Evolutionary conservation across 2,113 vertebrate species (phyloP).

Genomic region (Tretioscincus oriximinensis): DNA sequence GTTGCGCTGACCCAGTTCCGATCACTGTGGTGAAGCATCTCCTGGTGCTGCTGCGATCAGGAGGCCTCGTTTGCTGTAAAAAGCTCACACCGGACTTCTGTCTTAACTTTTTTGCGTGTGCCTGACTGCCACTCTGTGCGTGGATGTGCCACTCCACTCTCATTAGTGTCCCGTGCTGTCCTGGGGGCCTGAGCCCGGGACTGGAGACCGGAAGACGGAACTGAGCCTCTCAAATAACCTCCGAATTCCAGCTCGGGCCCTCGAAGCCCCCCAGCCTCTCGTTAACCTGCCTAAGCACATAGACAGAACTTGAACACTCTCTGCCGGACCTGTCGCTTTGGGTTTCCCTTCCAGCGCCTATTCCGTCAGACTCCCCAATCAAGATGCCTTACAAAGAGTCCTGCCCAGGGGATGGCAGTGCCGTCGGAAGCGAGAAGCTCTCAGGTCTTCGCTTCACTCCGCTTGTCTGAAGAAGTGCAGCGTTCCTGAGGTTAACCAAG

Average conservation of each 20-base stretch:
- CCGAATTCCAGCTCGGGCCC: conserved; percentile 30
- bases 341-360: conserved; percentile 23
- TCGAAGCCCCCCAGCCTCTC: conserved; percentile 40
- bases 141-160: conserved; percentile 57
- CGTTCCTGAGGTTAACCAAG: conserved; percentile 37
- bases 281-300: conserved; percentile 26
- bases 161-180: conserved; percentile 42
- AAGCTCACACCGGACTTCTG: conserved; percentile 64
- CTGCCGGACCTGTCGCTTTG: conserved; percentile 7
- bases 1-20: conserved; percentile 57
- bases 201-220: conserved; percentile 24
- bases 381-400: conserved; percentile 68
- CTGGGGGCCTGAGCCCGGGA: conserved; percentile 27
- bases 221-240: conserved; percentile 29
- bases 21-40: conserved; percentile 74
- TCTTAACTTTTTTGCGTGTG: conserved; percentile 66
- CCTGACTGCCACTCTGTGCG: conserved; percentile 66
- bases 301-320: conserved; percentile 3
- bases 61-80: conserved; percentile 70
- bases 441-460: conserved; percentile 55
- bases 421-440: conserved; percentile 54
- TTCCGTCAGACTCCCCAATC: conserved; percentile 53
- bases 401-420: conserved; percentile 17
- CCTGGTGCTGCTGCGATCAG: conserved; percentile 54
- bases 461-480: conserved; percentile 36